These are phyloP conservation scores for Babylonia areolata DNA, from an alignment of 1,140 invertebrate genomes.

Conservation along the genomic window DNA sequence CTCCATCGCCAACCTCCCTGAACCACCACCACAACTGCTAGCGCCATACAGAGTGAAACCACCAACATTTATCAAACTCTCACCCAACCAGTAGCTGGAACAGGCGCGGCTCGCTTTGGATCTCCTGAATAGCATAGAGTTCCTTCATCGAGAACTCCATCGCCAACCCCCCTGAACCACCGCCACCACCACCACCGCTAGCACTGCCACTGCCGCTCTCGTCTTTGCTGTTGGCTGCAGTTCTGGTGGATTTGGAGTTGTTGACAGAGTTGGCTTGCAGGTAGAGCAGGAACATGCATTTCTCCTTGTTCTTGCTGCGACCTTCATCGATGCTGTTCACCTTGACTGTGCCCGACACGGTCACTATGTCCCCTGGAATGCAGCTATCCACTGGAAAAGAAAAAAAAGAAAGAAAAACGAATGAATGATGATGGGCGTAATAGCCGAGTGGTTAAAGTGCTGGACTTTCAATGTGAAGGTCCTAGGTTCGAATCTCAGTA, in stretches of 20 bases:
- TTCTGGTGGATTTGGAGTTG: constrained; percentile 79
- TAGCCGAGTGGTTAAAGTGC: too few species aligned
- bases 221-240: neutral
- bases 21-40: constrained; percentile 62
- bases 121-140: constrained; percentile 81
- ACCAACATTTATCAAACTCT: constrained; percentile 23
- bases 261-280: constrained; percentile 84
- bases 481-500: too few species aligned
- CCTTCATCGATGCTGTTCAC: constrained; percentile 77
- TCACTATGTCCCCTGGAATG: constrained; percentile 91
- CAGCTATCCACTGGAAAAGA: constrained; percentile 84
- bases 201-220: neutral
- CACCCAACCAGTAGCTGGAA: constrained; percentile 81
- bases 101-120: constrained; percentile 85
- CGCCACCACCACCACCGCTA: constrained; percentile 59
- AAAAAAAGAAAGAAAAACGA: constrained; percentile 4
- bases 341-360: constrained; percentile 90
- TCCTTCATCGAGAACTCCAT: constrained; percentile 76
- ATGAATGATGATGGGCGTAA: too few species aligned
- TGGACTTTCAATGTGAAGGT: too few species aligned
- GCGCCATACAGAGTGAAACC: neutral
- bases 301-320: constrained; percentile 78
- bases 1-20: constrained; percentile 68
- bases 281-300: constrained; percentile 84
- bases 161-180: constrained; percentile 60